These are phyloP conservation scores for Sapayoa aenigma DNA, from an alignment of 2,113 vertebrate genomes.

Conservation along the genomic window DNA sequence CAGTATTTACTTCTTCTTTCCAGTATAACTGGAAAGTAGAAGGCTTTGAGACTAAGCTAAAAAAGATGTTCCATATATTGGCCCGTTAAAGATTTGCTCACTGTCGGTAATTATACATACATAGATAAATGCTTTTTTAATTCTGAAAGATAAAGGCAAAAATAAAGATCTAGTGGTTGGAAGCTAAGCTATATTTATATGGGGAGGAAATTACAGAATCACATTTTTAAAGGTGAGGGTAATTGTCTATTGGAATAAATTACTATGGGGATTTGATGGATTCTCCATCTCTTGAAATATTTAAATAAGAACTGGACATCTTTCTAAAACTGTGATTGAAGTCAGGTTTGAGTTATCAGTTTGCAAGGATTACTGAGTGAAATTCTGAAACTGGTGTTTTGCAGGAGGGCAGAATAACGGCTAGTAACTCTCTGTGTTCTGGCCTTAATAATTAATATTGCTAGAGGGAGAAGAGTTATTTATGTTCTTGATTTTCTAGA, in stretches of 20 bases:
- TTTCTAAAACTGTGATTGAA: neutral
- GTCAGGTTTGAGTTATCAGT: neutral
- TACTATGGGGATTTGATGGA: neutral
- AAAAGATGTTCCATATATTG: neutral
- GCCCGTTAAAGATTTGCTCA: neutral
- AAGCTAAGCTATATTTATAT: neutral
- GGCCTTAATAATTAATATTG: neutral
- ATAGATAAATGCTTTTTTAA: neutral
- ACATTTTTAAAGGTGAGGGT: neutral
- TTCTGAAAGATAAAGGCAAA: neutral
- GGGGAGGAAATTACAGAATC: neutral
- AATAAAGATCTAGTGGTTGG: neutral
- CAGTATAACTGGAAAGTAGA: neutral
- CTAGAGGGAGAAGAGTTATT: neutral
- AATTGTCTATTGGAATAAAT: neutral
- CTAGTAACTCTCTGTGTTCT: neutral
- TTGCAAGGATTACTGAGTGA: neutral
- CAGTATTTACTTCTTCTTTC: neutral
- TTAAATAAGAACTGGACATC: neutral
- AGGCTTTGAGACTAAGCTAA: neutral
- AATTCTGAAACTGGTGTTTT: neutral
- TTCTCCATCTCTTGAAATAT: slow-evolving; percentile 5
- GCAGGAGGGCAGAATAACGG: neutral
- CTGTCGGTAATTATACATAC: neutral
- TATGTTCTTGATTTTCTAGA: neutral